phyloP scores from a whole-genome alignment of 2,797 vertebrate genomes.

The Erethizon dorsatum region DNA sequence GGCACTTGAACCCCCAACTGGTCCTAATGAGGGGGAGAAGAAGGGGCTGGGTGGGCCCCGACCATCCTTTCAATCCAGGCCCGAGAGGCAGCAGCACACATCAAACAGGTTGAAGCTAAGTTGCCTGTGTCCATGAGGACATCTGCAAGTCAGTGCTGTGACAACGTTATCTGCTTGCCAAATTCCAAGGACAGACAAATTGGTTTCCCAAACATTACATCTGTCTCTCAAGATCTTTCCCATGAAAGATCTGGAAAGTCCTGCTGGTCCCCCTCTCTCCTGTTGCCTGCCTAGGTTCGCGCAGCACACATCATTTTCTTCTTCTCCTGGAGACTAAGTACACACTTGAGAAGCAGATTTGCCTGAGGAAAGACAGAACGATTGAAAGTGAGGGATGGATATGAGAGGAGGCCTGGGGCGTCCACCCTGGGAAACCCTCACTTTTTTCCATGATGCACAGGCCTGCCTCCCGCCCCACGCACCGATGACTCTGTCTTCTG shows the following conservation, averaged over 20 bases:
- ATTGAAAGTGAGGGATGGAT: rapidly evolving
- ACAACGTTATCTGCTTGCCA: neutral
- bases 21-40: neutral
- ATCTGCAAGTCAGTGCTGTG: neutral
- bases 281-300: neutral
- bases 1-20: neutral
- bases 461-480: neutral
- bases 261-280: neutral
- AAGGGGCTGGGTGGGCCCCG: neutral
- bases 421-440: neutral
- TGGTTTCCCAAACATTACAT: neutral
- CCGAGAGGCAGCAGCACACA: neutral
- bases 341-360: neutral
- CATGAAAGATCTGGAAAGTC: neutral
- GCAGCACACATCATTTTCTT: neutral
- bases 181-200: neutral
- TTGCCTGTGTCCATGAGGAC: neutral
- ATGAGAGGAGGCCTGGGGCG: neutral
- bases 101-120: neutral
- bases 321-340: neutral
- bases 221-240: neutral
- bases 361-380: neutral
- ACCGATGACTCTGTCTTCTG: neutral
- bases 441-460: neutral
- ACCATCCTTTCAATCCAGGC: neutral